A percentile compares a stretch with the other conserved stretches of the same genome.
Evolutionary conservation across 2,113 vertebrate species (phyloP).

Genomic region (Aviceda subcristata): DNA sequence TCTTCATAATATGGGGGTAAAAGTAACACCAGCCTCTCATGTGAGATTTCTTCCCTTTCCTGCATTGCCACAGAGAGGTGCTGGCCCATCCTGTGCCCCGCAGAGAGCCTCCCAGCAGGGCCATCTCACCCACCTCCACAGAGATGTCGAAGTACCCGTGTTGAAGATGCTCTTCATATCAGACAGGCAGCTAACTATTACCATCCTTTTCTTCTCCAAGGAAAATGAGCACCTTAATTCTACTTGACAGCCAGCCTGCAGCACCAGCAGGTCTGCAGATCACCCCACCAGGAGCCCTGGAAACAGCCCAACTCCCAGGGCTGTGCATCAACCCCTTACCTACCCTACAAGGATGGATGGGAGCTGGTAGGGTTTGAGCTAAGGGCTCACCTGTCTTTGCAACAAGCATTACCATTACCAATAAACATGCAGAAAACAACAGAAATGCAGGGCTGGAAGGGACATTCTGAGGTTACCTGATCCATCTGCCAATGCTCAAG

Average conservation of each 20-base stretch:
- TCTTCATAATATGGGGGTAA: rapidly evolving
- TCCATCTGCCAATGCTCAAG: background rate
- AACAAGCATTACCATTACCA: background rate
- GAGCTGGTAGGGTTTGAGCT: background rate
- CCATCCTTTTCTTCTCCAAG: background rate
- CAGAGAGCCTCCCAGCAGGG: background rate
- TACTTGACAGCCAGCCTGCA: background rate
- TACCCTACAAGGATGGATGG: background rate
- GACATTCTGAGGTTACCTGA: background rate
- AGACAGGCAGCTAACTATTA: background rate
- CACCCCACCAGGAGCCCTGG: background rate
- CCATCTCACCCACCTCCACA: background rate
- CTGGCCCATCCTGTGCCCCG: rapidly evolving
- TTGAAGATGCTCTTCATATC: background rate
- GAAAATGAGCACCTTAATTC: background rate
- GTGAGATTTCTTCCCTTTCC: background rate
- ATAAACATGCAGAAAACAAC: background rate
- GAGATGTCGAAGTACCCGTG: background rate
- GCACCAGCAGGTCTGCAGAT: background rate
- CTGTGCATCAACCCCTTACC: background rate
- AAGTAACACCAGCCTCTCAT: background rate
- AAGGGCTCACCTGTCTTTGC: background rate
- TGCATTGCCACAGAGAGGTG: background rate
- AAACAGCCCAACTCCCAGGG: background rate
- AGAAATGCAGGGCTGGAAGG: background rate